Evolutionary conservation across 2,797 vertebrate species (phyloP).

Genomic region (Emys orbicularis): DNA sequence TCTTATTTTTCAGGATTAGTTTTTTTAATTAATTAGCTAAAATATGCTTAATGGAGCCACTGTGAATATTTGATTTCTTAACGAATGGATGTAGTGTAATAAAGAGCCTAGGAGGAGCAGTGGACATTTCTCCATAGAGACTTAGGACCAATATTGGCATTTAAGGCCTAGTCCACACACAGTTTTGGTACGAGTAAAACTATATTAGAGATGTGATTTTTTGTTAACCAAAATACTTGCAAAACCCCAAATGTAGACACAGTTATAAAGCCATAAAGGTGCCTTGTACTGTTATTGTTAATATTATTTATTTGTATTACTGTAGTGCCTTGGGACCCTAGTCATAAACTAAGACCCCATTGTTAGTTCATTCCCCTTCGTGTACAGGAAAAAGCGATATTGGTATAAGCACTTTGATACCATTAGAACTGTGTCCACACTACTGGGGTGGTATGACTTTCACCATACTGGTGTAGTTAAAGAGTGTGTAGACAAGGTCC

Average conservation of each 20-base stretch:
- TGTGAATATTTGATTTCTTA: slow-evolving; percentile 15
- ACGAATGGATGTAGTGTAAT: slow-evolving; percentile 12
- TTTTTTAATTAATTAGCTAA: slow-evolving; percentile 57
- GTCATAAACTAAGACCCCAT: not conserved
- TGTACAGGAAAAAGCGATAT: not conserved
- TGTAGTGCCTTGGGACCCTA: not conserved
- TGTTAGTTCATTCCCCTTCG: not conserved
- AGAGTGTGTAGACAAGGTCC: not conserved
- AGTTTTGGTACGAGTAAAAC: not conserved
- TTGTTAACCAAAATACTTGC: not conserved
- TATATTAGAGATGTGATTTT: not conserved
- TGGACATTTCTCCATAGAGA: not conserved
- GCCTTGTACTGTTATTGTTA: not conserved
- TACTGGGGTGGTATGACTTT: not conserved
- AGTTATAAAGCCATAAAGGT: not conserved
- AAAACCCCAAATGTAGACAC: not conserved
- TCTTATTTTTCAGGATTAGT: slow-evolving; percentile 29
- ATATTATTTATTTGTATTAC: not conserved
- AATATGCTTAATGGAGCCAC: slow-evolving; percentile 49
- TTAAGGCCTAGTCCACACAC: not conserved
- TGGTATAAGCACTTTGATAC: not conserved
- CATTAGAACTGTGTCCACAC: not conserved
- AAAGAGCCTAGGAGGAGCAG: slow-evolving; percentile 9
- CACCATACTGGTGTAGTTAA: not conserved
- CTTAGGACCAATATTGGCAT: not conserved